Percentiles rank a stretch among this genome's conserved stretches.
Evolutionary conservation across 1,140 invertebrate species (phyloP).

Genomic region (Lithobius niger): DNA sequence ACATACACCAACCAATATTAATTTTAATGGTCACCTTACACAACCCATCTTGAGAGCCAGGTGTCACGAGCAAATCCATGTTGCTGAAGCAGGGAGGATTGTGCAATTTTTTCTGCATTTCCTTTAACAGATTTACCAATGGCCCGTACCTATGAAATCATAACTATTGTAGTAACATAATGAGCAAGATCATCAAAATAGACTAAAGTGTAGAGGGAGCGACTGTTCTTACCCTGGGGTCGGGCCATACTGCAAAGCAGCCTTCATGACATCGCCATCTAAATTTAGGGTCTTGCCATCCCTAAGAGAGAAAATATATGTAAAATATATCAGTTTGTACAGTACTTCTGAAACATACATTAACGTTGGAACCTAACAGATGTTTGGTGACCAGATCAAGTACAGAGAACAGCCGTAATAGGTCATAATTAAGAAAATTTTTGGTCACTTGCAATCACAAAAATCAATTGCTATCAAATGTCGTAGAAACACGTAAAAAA

Average conservation of each 20-base stretch:
- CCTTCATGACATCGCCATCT: constrained; percentile 41
- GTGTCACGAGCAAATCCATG: constrained; percentile 48
- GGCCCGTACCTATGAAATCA: constrained; percentile 36
- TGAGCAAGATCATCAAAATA: background rate
- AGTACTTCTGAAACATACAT: no score
- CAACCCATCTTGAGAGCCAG: constrained; percentile 60
- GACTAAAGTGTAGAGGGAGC: background rate
- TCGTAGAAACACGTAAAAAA: no score
- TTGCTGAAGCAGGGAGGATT: constrained; percentile 46
- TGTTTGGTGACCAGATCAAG: no score
- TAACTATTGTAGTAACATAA: constrained; percentile 8
- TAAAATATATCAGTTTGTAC: no score
- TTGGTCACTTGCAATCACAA: no score
- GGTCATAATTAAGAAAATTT: no score
- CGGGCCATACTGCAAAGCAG: constrained; percentile 56
- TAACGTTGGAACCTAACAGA: no score
- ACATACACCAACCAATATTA: no score
- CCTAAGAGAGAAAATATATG: constrained; percentile 13
- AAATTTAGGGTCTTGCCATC: constrained; percentile 43
- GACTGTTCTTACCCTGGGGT: constrained; percentile 44
- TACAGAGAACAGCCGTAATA: no score
- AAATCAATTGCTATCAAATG: no score
- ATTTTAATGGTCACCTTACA: constrained; percentile 42
- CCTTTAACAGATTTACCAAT: constrained; percentile 45
- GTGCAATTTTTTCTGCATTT: constrained; percentile 48